phyloP scores from a whole-genome alignment of 2,113 vertebrate species.

The Otocyon megalotis region DNA sequence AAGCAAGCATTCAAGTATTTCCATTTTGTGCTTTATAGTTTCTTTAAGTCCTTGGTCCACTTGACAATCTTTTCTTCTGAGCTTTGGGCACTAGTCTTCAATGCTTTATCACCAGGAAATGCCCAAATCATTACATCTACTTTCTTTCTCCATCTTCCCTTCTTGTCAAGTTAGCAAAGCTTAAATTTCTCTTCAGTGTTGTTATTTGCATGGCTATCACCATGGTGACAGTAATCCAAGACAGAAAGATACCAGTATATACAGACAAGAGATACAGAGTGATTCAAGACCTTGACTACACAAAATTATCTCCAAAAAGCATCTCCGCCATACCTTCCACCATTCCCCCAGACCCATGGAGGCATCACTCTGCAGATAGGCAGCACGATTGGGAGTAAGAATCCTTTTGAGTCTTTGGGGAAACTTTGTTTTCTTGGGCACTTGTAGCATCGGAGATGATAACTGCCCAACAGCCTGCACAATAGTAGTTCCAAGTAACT shows the following conservation, averaged over 20 bases:
- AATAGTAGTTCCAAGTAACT: not conserved
- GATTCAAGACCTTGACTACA: not conserved
- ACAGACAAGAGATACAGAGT: not conserved
- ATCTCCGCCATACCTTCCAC: not conserved
- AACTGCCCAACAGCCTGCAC: not conserved
- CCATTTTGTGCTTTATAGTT: not conserved
- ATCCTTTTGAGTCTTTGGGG: not conserved
- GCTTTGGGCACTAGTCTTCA: not conserved
- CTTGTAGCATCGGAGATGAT: not conserved
- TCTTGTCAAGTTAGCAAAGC: not conserved
- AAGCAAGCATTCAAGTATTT: not conserved
- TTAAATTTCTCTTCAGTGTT: not conserved
- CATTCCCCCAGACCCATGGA: not conserved
- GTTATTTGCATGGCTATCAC: not conserved
- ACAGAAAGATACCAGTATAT: not conserved
- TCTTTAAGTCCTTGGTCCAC: not conserved
- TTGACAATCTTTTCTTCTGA: not conserved
- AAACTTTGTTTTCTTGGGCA: not conserved
- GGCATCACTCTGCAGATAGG: not conserved
- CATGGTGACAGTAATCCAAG: slow-evolving; percentile 17
- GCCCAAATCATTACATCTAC: not conserved
- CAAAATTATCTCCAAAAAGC: not conserved
- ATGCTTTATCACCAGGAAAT: not conserved
- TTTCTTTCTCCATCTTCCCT: not conserved
- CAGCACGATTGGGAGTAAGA: not conserved